Evolutionary conservation across 2,113 vertebrate species (phyloP).

Genomic region (Mesoclemmys tuberculata): DNA sequence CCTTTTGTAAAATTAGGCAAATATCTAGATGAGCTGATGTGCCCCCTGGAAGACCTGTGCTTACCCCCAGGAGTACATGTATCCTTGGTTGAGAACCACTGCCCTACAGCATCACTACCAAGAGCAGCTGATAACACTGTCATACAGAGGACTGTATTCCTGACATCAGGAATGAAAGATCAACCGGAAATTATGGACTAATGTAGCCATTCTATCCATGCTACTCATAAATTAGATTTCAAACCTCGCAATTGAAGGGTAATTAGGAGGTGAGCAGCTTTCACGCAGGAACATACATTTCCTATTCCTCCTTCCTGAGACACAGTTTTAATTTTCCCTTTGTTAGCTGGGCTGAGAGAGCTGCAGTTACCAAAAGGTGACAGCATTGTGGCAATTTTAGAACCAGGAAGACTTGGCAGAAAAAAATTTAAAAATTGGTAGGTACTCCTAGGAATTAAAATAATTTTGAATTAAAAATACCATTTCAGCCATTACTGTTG

Average conservation of each 20-base stretch:
- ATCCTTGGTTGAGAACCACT: too few species aligned
- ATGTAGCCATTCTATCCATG: conserved; percentile 50
- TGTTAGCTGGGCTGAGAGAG: conserved; percentile 63
- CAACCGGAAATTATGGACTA: conserved; percentile 56
- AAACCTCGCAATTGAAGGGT: conserved; percentile 58
- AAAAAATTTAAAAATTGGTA: conserved; percentile 34
- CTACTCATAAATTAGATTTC: conserved; percentile 68
- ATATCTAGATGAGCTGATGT: too few species aligned
- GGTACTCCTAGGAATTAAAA: conserved; percentile 77
- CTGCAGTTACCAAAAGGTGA: conserved; percentile 46
- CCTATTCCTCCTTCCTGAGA: conserved; percentile 58
- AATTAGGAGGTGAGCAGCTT: conserved; percentile 68
- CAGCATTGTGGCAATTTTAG: conserved; percentile 54
- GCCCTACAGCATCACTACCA: not conserved
- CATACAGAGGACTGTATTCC: not conserved
- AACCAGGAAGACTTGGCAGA: conserved; percentile 55
- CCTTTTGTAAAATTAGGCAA: too few species aligned
- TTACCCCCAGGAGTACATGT: too few species aligned
- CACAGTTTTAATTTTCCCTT: conserved; percentile 66
- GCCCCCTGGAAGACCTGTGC: too few species aligned
- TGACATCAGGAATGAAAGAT: conserved; percentile 18
- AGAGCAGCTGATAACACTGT: conserved; percentile 14
- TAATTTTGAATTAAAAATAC: conserved; percentile 74
- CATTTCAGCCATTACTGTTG: conserved; percentile 71
- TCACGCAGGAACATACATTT: conserved; percentile 65